Conservation (phyloP, 1,140 invertebrate species). For the Potamilus streckersoni region DNA sequence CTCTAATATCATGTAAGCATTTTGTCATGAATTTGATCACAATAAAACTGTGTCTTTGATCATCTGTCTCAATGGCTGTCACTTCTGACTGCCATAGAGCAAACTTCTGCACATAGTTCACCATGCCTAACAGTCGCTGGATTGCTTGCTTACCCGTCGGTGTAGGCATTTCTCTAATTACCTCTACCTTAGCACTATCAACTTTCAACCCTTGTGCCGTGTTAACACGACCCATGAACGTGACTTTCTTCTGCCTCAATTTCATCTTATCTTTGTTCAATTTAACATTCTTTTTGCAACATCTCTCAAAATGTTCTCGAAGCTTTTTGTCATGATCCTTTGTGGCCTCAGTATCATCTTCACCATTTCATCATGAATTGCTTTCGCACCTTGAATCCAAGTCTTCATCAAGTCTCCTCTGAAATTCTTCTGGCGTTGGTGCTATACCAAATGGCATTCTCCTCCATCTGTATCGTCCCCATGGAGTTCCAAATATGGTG, state of each 20-base stretch:
- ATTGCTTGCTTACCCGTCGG: conserved; percentile 6
- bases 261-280: conserved; percentile 7
- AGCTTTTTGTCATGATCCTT: no score
- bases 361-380: no score
- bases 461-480: no score
- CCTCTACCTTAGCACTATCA: conserved; percentile 1
- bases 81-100: conserved; percentile 4
- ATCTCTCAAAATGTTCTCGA: no score
- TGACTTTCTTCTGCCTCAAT: neutral
- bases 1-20: conserved; percentile 2
- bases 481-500: conserved; percentile 21
- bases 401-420: no score
- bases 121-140: conserved; percentile 8
- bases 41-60: conserved; percentile 25
- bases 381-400: no score
- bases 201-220: conserved; percentile 1
- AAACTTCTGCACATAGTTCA: conserved; percentile 9
- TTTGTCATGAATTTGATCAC: conserved; percentile 10
- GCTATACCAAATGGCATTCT: no score
- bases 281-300: no score
- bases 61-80: conserved; percentile 19
- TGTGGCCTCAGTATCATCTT: no score
- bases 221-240: neutral
- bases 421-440: no score
- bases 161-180: neutral